Conservation (phyloP, 2,113 vertebrate genomes). For the Anhinga rufa region DNA sequence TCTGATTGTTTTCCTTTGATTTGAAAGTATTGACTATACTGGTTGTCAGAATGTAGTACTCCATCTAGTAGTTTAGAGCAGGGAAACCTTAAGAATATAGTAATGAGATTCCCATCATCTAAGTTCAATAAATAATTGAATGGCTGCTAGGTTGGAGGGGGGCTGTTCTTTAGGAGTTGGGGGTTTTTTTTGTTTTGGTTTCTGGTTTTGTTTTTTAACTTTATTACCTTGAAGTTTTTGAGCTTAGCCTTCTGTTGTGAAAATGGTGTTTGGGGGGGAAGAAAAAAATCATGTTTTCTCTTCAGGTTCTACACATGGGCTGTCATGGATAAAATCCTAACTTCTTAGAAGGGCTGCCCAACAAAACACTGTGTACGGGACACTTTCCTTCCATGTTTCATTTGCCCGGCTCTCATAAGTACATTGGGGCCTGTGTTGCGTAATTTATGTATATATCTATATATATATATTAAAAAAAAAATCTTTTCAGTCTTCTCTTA, state of each 20-base stretch:
- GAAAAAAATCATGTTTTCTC: background rate
- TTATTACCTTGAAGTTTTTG: background rate
- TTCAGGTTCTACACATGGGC: background rate
- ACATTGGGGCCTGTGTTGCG: background rate
- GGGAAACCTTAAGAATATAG: background rate
- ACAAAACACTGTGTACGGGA: background rate
- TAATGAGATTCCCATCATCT: background rate
- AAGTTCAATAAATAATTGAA: background rate
- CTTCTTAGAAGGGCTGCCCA: slow-evolving; percentile 60
- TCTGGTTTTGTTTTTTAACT: background rate
- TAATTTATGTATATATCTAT: background rate
- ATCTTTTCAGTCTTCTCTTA: background rate
- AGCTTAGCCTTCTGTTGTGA: background rate
- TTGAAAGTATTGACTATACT: background rate
- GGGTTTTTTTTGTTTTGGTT: background rate
- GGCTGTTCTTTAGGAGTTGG: background rate
- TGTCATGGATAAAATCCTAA: slow-evolving; percentile 47
- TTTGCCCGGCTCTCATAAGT: background rate
- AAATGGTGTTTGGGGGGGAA: background rate
- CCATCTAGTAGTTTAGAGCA: background rate
- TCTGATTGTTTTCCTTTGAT: slow-evolving; percentile 22
- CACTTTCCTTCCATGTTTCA: background rate
- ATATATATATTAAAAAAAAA: background rate
- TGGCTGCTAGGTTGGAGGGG: background rate
- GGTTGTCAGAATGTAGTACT: background rate